Evolutionary conservation across 2,888 invertebrate genomes (phyloP), one percentile per base, ranked within the genome.

Genomic region (Cryptus viduatorius): DNA sequence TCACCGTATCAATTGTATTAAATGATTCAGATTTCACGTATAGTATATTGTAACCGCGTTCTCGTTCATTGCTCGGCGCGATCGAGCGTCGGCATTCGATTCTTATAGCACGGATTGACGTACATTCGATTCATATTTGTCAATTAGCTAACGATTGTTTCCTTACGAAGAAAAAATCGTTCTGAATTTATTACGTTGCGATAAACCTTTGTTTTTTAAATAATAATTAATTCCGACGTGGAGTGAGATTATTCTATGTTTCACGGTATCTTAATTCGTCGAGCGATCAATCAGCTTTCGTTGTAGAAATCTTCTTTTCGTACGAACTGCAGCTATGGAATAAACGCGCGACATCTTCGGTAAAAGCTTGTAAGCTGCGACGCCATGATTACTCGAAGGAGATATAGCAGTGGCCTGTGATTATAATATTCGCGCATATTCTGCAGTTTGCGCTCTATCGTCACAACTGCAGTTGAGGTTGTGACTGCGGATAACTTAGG

Each of bases 41-140:
- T 46, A 42, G 44, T 53, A 4, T 19, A 73, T 48, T 73, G 37
- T 37, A 48, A 12, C 50, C 37, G 53, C 24, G 53, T 71, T 24
- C 53, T 48, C 64, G 53, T 79, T 68, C 73, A 80, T 73, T 68
- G 73, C 67, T 73, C 48, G 48, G 37, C 56, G 56, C 79, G 59
- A 73, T 56, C 50, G 50, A 37, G 24, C 1, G 24, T 3, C 24
- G 24, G 0, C 24, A 1, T 24, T 24, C 24, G 2, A 24, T 24
- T 24, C 24, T 24, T 24, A 24, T 24, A 3, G 24, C 24, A 24
- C 24, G 24, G 24, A 24, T 3, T 0, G 24, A 24, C 24, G 24
- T 24, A 2, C 24, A 24, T 24, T 1, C 24, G 24, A 1, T 24
- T 3, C 2, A 24, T 24, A 24, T 24, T 24, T 24, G 24, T 24